A percentile compares a stretch with the other conserved stretches of the same genome.
phyloP scores from a whole-genome alignment of 2,113 vertebrate genomes.

The Halcyon malimbica region DNA sequence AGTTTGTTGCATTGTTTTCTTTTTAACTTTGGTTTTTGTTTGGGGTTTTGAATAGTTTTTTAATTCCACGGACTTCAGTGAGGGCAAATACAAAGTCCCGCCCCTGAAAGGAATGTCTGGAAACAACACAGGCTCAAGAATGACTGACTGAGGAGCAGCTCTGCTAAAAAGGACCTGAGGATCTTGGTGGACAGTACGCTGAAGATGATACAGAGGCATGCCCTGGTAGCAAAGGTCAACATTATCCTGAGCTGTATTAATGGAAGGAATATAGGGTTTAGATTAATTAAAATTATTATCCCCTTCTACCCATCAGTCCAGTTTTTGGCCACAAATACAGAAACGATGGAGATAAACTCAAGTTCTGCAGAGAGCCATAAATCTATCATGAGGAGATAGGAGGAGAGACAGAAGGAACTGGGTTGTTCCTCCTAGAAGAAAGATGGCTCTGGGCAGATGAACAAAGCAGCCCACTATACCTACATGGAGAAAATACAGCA shows the following conservation, averaged over 20 bases:
- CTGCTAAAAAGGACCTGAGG: background rate
- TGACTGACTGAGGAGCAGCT: background rate
- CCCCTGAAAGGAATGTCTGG: background rate
- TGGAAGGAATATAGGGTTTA: background rate
- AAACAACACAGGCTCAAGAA: background rate
- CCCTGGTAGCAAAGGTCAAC: background rate
- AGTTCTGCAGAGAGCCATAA: background rate
- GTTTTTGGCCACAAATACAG: background rate
- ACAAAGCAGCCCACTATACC: background rate
- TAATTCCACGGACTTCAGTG: background rate
- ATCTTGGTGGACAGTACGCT: background rate
- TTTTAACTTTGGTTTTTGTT: background rate
- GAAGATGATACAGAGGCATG: background rate
- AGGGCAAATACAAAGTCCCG: background rate
- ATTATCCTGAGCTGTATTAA: background rate
- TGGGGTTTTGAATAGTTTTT: background rate
- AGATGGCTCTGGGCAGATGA: background rate
- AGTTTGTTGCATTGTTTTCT: no score
- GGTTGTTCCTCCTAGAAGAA: background rate
- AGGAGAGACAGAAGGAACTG: rapidly evolving
- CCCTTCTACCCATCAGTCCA: background rate
- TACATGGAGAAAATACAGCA: background rate
- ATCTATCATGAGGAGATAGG: background rate
- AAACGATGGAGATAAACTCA: background rate
- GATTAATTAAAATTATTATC: background rate